A percentile compares a stretch with the other conserved stretches of the same genome.
These are phyloP conservation scores for Riptortus pedestris DNA, from an alignment of 1,140 invertebrate genomes.

Conservation along the genomic window DNA sequence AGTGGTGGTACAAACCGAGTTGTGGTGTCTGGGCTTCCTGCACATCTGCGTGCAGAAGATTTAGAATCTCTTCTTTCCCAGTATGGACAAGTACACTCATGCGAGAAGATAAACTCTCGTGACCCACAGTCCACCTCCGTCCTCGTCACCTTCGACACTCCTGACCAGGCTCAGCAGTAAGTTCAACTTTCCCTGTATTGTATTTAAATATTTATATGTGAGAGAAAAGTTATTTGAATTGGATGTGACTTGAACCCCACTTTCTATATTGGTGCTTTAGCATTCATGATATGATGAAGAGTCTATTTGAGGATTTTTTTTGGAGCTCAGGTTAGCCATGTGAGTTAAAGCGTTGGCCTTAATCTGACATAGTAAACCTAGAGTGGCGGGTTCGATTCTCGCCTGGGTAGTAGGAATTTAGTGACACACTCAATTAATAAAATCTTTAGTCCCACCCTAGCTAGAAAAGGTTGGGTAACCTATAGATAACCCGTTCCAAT, in stretches of 20 bases:
- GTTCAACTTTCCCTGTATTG: conserved; percentile 39
- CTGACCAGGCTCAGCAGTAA: conserved; percentile 82
- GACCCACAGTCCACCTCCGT: conserved; percentile 66
- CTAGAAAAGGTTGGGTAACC: too few species aligned
- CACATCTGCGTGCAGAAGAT: conserved; percentile 69
- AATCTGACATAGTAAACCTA: too few species aligned
- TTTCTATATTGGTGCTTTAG: not conserved
- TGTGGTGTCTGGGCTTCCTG: conserved; percentile 74
- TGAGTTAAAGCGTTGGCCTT: too few species aligned
- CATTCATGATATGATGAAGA: not conserved
- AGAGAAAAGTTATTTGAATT: not conserved
- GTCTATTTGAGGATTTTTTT: too few species aligned
- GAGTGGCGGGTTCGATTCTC: too few species aligned
- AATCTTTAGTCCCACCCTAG: too few species aligned
- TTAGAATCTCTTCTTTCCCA: conserved; percentile 67
- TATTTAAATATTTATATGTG: not conserved
- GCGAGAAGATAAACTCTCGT: conserved; percentile 65
- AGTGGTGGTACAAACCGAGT: conserved; percentile 50
- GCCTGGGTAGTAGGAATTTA: too few species aligned
- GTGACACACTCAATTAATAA: too few species aligned
- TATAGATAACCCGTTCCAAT: too few species aligned
- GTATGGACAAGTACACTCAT: conserved; percentile 70
- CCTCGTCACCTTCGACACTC: conserved; percentile 75
- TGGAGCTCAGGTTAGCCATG: too few species aligned
- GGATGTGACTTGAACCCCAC: not conserved